phyloP scores from a whole-genome alignment of 2,797 vertebrate species.

The Hipposideros larvatus region DNA sequence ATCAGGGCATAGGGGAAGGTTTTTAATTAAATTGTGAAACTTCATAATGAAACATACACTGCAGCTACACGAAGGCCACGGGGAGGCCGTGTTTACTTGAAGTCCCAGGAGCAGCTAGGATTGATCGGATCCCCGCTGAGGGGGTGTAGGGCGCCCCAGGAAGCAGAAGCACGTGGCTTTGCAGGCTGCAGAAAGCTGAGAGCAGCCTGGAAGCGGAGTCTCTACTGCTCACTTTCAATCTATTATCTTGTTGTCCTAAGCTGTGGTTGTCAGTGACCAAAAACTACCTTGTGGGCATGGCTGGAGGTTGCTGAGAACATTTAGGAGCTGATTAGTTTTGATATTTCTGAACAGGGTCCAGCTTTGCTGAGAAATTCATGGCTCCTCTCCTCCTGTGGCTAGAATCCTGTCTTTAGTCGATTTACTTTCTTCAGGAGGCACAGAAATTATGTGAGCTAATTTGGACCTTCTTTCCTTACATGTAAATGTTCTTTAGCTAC shows the following conservation, averaged over 20 bases:
- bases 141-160: background rate
- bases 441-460: background rate
- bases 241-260: background rate
- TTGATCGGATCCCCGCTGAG: fast-evolving
- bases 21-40: slow-evolving; percentile 49
- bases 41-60: background rate
- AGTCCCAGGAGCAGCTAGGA: background rate
- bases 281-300: background rate
- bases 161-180: background rate
- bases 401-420: background rate
- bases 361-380: background rate
- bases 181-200: background rate
- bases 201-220: background rate
- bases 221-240: fast-evolving
- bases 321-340: background rate
- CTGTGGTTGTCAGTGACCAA: background rate
- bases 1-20: background rate
- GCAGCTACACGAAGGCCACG: background rate
- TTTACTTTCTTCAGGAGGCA: slow-evolving; percentile 2
- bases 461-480: slow-evolving; percentile 20
- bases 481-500: slow-evolving; percentile 43
- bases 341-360: background rate
- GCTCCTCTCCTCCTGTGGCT: background rate
- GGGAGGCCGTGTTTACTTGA: background rate
- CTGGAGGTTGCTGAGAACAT: fast-evolving